Evolutionary conservation across 2,113 vertebrate genomes (phyloP), one percentile per base, ranked within the genome.

Genomic region (Mustela nigripes): DNA sequence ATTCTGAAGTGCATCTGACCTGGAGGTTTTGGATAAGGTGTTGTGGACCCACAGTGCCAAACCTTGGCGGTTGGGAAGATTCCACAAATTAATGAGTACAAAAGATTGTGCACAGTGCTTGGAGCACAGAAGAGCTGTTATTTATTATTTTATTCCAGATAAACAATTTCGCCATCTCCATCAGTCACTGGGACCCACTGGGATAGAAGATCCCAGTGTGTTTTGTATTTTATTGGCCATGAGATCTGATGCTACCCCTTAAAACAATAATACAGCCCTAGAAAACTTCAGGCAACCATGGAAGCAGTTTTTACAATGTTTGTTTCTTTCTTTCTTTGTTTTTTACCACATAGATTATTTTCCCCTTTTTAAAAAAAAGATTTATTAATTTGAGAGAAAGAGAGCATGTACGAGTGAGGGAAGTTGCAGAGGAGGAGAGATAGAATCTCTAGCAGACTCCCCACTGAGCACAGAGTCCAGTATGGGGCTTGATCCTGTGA

Each of bases 151-250:
- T 69, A 33, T 65, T 60, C 15, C 39, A 69, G 50, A 60, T 53
- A 18, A 81, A 69, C 1, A 42, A 22, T 78, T 79, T 86, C 19
- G 28, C 22, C 15, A 90, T 89, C 85, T 33, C 48, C 36, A 22
- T 33, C 24, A 50, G 86, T 19, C 26, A 11, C 26, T 19, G 78
- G 90, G 80, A 92, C 31, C 9, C 73, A 0, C 0, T 0, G 1
- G 48, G 28, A 63, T 6, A 79, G 56, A 53, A 63, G 42, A 73
- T 42, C 42, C 42, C 42, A 42, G 11, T 21, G n/a, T 31, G 36
- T 81, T 92, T 58, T 26, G 5, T 21, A 39, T 93, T 73, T 39
- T 67, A 11, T 78, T 63, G 45, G 71, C 48, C 26, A 6, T 2
- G 10, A 91, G 58, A 5, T 58, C 71, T 53, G 74, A 91, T 62